A percentile compares a stretch with the other conserved stretches of the same genome.
phyloP scores from a whole-genome alignment of 2,797 vertebrate genomes.

The Enteromius mattozi region DNA sequence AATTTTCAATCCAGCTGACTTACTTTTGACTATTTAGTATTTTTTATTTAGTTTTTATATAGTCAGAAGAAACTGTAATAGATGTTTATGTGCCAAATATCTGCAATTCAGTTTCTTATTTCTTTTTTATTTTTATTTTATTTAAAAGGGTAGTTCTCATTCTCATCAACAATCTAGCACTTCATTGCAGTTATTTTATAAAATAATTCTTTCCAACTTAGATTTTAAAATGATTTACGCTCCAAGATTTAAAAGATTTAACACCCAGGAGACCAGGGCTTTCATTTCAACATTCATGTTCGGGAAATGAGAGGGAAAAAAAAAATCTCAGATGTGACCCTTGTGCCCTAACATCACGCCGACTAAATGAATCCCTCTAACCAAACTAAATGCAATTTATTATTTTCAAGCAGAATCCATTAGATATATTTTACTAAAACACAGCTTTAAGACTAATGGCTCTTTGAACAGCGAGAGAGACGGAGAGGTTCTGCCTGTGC shows the following conservation, averaged over 20 bases:
- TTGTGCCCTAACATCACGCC: neutral
- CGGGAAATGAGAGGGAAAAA: neutral
- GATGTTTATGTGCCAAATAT: neutral
- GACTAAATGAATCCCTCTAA: neutral
- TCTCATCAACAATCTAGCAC: neutral
- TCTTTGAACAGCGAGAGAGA: neutral
- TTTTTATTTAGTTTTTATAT: too few relatives aligned
- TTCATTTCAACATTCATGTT: constrained; percentile 13
- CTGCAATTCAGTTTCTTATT: neutral
- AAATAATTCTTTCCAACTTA: neutral
- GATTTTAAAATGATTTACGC: neutral
- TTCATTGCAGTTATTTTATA: neutral
- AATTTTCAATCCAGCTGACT: neutral
- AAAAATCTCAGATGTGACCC: neutral
- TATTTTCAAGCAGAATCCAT: constrained; percentile 29
- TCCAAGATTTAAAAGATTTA: constrained; percentile 11
- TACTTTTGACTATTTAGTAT: neutral
- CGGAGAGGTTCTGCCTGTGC: neutral
- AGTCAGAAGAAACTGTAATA: neutral
- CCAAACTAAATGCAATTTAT: constrained; percentile 27
- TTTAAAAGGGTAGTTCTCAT: neutral
- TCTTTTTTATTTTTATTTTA: neutral
- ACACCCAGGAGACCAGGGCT: neutral
- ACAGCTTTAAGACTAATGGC: constrained; percentile 36
- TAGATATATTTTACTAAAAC: constrained; percentile 25